Evolutionary conservation across 2,888 invertebrate species (phyloP), one percentile per base, ranked within the genome.

Genomic region (Carterocephalus palaemon): DNA sequence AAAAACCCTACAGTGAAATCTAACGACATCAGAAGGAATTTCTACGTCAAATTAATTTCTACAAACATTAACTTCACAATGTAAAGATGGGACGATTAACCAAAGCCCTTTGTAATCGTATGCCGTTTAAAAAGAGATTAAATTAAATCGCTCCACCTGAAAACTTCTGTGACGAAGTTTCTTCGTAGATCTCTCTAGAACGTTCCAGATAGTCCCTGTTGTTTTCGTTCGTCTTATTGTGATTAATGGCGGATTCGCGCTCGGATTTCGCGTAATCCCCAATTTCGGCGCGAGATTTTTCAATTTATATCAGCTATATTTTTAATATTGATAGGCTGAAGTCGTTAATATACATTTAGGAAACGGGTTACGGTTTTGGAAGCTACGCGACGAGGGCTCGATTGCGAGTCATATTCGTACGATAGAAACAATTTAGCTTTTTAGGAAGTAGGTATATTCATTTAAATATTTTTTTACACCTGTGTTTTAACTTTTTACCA

Each of bases 151-250:
- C 10, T 28, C 28, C 38, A 38, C 26, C 38, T 38, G 38, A 7
- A 28, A 38, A 28, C 19, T 24, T 38, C 13, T 12, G 38, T 17
- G 9, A 20, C 24, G 19, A 19, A 28, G 26, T 20, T 34, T 23
- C 38, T 38, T 8, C 15, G 16, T 8, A 37, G 28, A 38, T 26
- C 12, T 36, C 28, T 38, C 38, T 28, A 10, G 12, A 38, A 13
- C 20, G 17, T 28, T 20, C 38, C 19, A 28, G 28, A 38, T 29
- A 29, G 16, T 8, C 13, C 1, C 16, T 20, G 38, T 28, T 28
- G 38, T 38, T 51, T 48, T 43, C 32, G 26, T 54, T 49, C 37
- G 40, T 46, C 52, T 47, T 50, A 45, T 49, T 54, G 47, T 52
- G 46, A 53, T 50, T 54, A 51, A 51, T 54, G 50, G 41, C 42